Evolutionary conservation across 1,140 invertebrate genomes (phyloP), one percentile per base, ranked within the genome.

Genomic region (Drosophila equinoxialis): DNA sequence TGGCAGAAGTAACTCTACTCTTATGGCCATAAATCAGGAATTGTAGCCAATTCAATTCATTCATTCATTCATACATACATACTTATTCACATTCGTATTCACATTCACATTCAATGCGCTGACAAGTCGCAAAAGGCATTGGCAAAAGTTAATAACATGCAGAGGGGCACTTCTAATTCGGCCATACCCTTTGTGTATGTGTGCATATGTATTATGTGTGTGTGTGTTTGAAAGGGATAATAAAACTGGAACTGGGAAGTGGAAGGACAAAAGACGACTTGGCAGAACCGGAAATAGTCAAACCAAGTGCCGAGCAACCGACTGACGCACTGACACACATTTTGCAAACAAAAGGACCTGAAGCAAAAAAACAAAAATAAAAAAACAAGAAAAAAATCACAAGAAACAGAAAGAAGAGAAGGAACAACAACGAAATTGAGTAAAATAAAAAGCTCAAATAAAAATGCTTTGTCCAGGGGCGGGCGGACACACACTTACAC

Each of bases 291-390:
- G 84, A 89, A 89, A 89, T 84, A 89, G 84, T 89, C 77, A 71
- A 80, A 87, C 84, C 83, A 87, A 87, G 84, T 87, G 82, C 83
- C 76, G 71, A 73, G 76, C 83, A 87, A 89, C 84, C 84, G 84
- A 87, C 84, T 87, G 84, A 87, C 84, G 84, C 77, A 87, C 84
- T 87, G 84, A 87, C 84, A 87, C 84, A 87, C 84, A 87, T 87
- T 87, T 89, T 64, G 74, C 70, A 55, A 84, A 89, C 84, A 89
- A 89, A 87, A 81, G 84, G 73, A 77, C 64, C 51, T 35, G 48
- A 66, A 42, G 14, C 45, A 45, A 62, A 65, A 70, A 57, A 65
- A 77, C 70, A 57, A 74, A 74, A 61, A 67, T 35, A 55, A 71
- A 59, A 59, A 42, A 30, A 55, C 41, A 39, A 64, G 66, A 59